These are phyloP conservation scores for Cotesia congregata DNA, from an alignment of 2,888 invertebrate species.

Conservation along the genomic window DNA sequence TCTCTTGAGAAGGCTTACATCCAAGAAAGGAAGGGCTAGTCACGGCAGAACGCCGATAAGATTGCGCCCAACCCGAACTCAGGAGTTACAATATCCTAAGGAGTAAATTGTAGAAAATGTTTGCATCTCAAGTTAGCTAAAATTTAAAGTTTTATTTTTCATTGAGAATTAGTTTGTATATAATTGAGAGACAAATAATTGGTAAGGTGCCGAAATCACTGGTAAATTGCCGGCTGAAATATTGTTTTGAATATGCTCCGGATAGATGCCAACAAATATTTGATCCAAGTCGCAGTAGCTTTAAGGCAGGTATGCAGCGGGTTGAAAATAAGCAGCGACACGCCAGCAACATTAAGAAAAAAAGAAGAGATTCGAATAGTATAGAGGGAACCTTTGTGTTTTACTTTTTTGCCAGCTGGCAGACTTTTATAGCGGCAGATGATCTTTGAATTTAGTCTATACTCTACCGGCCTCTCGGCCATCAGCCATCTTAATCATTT, in stretches of 20 bases:
- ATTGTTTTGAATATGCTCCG: constrained; percentile 57
- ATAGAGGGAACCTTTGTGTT: constrained; percentile 61
- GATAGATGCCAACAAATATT: constrained; percentile 64
- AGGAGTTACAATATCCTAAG: constrained; percentile 63
- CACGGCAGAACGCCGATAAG: constrained; percentile 61
- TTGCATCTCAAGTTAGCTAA: constrained; percentile 57
- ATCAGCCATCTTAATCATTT: constrained; percentile 43
- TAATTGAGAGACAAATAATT: too few species aligned
- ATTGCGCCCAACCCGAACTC: constrained; percentile 57
- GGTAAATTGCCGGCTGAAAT: background rate
- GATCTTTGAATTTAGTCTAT: constrained; percentile 59
- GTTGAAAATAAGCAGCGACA: constrained; percentile 69
- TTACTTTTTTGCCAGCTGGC: constrained; percentile 70
- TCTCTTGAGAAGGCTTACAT: constrained; percentile 33
- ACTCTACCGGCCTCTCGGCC: constrained; percentile 38
- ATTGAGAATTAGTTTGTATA: too few species aligned
- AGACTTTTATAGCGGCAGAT: constrained; percentile 68
- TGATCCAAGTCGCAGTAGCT: constrained; percentile 58
- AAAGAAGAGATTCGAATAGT: constrained; percentile 55
- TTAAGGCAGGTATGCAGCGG: constrained; percentile 68
- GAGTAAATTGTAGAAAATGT: constrained; percentile 58
- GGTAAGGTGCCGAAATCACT: background rate
- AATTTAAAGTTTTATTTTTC: constrained; percentile 7
- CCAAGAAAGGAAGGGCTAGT: constrained; percentile 42
- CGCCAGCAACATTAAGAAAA: constrained; percentile 62